A percentile compares a stretch with the other conserved stretches of the same genome.
These are phyloP conservation scores for Ceyx cyanopectus DNA, from an alignment of 2,113 vertebrate genomes.

Conservation along the genomic window DNA sequence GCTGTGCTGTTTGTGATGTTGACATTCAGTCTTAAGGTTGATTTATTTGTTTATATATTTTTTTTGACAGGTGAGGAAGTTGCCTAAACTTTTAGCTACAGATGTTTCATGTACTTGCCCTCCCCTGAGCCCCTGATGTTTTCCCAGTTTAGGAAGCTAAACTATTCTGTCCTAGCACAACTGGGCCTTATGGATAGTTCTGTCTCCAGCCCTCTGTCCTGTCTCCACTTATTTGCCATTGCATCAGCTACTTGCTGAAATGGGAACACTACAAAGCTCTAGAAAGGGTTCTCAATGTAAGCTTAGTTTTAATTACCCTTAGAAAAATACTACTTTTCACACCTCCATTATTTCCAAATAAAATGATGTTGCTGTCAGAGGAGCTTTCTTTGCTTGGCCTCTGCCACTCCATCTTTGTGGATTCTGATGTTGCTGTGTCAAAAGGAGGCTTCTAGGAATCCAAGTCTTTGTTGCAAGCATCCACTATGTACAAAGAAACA, in stretches of 20 bases:
- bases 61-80: background rate
- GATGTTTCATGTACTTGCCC: background rate
- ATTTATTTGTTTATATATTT: background rate
- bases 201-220: background rate
- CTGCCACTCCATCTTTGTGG: background rate
- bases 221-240: background rate
- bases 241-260: background rate
- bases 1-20: background rate
- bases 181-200: background rate
- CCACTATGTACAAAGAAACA: background rate
- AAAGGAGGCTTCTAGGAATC: background rate
- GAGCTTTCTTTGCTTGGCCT: background rate
- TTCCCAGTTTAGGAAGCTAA: background rate
- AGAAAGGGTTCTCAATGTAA: background rate
- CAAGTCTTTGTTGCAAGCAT: background rate
- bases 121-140: background rate
- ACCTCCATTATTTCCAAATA: background rate
- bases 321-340: background rate
- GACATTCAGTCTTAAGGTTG: background rate
- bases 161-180: background rate
- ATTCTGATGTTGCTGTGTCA: background rate
- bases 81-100: background rate
- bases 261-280: background rate
- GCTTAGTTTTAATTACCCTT: background rate
- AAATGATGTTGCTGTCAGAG: background rate